Evolutionary conservation across 2,113 vertebrate genomes (phyloP).

Genomic region (Centrocercus urophasianus): DNA sequence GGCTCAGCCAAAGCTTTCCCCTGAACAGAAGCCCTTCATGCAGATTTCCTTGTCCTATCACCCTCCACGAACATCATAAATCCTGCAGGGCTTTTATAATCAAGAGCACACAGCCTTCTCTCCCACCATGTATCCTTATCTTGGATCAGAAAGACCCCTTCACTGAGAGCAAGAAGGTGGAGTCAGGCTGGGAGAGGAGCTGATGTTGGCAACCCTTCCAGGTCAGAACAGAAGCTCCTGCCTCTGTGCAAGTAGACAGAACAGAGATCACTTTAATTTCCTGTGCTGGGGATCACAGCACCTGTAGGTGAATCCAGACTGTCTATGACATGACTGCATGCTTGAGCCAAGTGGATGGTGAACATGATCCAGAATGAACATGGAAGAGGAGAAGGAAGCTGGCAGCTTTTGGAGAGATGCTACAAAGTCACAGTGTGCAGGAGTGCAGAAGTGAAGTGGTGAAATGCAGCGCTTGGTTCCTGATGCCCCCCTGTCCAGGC

Average conservation of each 20-base stretch:
- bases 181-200: background rate
- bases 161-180: background rate
- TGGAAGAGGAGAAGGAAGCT: background rate
- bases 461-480: fast-evolving
- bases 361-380: constrained; percentile 33
- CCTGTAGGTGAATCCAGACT: constrained; percentile 20
- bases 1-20: background rate
- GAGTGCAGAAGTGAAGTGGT: background rate
- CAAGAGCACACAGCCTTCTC: background rate
- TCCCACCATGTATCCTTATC: background rate
- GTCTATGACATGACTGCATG: background rate
- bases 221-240: background rate
- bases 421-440: background rate
- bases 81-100: background rate
- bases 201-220: background rate
- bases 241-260: background rate
- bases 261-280: constrained; percentile 26
- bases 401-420: background rate
- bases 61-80: background rate
- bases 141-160: background rate
- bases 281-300: background rate
- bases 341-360: constrained; percentile 9
- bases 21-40: background rate
- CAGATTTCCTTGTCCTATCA: background rate
- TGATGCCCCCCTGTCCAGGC: background rate